These are phyloP conservation scores for Macrostomum lignano DNA, from an alignment of 1,140 invertebrate genomes.

Conservation along the genomic window DNA sequence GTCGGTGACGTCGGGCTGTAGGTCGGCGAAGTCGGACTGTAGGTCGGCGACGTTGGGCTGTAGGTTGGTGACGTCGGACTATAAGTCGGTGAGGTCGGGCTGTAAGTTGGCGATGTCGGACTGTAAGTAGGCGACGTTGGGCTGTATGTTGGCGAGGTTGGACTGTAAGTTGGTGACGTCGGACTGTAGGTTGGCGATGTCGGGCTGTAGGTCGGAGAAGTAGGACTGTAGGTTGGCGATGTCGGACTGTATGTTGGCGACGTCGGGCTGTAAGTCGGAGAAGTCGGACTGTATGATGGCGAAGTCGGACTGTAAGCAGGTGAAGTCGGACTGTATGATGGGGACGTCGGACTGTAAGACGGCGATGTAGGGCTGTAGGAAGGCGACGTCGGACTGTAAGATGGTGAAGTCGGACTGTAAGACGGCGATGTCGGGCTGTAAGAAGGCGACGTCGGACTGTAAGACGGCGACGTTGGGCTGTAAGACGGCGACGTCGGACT, in stretches of 20 bases:
- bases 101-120: conserved; percentile 51
- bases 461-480: conserved; percentile 32
- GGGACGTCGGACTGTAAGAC: conserved; percentile 46
- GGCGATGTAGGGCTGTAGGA: conserved; percentile 57
- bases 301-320: conserved; percentile 18
- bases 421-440: conserved; percentile 37
- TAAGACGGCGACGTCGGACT: conserved; percentile 52
- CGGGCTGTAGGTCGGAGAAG: conserved; percentile 17
- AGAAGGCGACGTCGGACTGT: conserved; percentile 45
- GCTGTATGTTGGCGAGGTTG: conserved; percentile 32
- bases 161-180: conserved; percentile 30
- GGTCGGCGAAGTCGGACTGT: conserved; percentile 49
- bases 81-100: conserved; percentile 34
- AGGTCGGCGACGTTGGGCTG: conserved; percentile 45
- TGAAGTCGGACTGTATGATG: conserved; percentile 37
- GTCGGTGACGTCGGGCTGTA: conserved; percentile 38
- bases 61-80: conserved; percentile 49
- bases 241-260: conserved; percentile 49
- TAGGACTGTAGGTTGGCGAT: conserved; percentile 42
- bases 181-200: conserved; percentile 30
- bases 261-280: conserved; percentile 53
- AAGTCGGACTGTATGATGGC: conserved; percentile 38
- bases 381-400: conserved; percentile 38
- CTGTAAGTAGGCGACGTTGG: conserved; percentile 34
- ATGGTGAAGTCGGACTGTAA: conserved; percentile 39